Evolutionary conservation across 2,888 invertebrate genomes (phyloP).

Genomic region (Drosophila nr. fundita): DNA sequence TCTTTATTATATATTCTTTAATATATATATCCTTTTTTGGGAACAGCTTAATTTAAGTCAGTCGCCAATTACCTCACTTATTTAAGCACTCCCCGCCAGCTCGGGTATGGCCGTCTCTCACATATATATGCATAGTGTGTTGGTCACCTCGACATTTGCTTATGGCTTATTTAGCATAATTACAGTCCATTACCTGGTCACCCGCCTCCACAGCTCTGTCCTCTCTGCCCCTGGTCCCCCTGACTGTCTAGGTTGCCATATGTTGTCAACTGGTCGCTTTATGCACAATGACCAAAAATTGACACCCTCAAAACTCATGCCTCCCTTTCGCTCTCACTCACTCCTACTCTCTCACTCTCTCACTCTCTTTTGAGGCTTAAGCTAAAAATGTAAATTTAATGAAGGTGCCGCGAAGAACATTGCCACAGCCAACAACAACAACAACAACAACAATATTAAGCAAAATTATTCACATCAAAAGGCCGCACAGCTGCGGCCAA

Average conservation of each 20-base stretch:
- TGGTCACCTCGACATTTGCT: conserved; percentile 59
- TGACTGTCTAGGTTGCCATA: conserved; percentile 58
- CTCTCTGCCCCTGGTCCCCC: conserved; percentile 2
- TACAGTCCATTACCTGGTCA: conserved; percentile 77
- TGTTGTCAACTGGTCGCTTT: conserved; percentile 68
- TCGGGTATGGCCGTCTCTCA: background rate
- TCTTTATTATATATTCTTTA: no score
- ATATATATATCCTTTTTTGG: background rate
- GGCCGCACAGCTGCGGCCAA: conserved; percentile 63
- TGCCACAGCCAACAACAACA: conserved; percentile 18
- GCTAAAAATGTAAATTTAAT: conserved; percentile 74
- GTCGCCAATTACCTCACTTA: background rate
- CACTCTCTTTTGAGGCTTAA: conserved; percentile 23
- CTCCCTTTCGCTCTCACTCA: background rate
- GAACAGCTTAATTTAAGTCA: background rate
- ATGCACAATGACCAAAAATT: conserved; percentile 40
- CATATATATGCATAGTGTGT: conserved; percentile 27
- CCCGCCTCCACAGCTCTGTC: conserved; percentile 39
- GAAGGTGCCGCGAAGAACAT: conserved; percentile 47
- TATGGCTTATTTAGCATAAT: conserved; percentile 77
- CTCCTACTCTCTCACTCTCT: background rate
- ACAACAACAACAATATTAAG: conserved; percentile 46
- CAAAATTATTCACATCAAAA: conserved; percentile 74
- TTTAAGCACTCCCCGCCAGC: background rate
- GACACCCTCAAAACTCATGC: background rate